phyloP scores from a whole-genome alignment of 2,888 invertebrate species.

The Tethea ocularis region DNA sequence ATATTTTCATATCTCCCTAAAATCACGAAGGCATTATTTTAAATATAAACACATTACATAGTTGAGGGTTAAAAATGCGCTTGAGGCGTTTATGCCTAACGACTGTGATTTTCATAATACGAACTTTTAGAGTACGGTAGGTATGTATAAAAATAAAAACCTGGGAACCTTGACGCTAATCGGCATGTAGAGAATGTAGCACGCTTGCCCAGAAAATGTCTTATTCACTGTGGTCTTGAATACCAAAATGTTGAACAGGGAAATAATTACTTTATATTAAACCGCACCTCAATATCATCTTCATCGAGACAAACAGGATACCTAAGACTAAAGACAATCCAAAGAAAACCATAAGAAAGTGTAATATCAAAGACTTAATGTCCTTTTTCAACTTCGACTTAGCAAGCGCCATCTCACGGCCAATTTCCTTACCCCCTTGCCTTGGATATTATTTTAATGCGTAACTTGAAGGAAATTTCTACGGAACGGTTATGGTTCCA shows the following conservation, averaged over 20 bases:
- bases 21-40: conserved; percentile 66
- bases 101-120: background rate
- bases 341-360: conserved; percentile 29
- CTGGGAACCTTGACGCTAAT: too few relatives aligned
- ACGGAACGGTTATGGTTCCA: conserved; percentile 62
- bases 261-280: too few relatives aligned
- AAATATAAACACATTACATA: conserved; percentile 62
- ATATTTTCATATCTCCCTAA: conserved; percentile 70
- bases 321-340: background rate
- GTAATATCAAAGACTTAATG: conserved; percentile 61
- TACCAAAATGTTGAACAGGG: too few relatives aligned
- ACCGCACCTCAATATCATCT: background rate
- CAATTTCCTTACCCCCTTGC: conserved; percentile 64
- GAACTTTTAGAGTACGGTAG: conserved; percentile 15
- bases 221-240: too few relatives aligned
- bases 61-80: conserved; percentile 50
- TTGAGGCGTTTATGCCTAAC: conserved; percentile 43
- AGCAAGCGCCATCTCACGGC: conserved; percentile 62
- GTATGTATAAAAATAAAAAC: too few relatives aligned
- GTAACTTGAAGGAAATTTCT: conserved; percentile 60
- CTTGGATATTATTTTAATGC: conserved; percentile 67
- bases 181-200: too few relatives aligned
- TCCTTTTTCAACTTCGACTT: conserved; percentile 63
- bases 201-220: too few relatives aligned
- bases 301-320: background rate